phyloP scores from a whole-genome alignment of 2,113 vertebrate species.

The Piliocolobus tephrosceles region DNA sequence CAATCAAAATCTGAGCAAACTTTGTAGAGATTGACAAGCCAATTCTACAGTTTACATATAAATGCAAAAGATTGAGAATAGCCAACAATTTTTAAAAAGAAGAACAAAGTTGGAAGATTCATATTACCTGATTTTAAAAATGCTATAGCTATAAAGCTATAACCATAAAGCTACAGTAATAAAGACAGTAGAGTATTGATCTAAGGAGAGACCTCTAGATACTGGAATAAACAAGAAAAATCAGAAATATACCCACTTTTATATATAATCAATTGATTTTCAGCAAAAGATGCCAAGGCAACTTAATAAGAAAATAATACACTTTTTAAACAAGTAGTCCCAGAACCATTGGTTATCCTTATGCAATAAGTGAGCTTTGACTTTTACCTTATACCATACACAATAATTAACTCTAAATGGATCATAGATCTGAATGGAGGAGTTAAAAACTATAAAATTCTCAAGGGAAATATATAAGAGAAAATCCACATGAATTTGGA shows the following conservation, averaged over 20 bases:
- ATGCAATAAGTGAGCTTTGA: background rate
- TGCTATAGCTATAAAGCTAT: background rate
- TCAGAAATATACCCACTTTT: background rate
- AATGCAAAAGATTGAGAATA: background rate
- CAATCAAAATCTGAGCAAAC: background rate
- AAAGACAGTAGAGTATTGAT: background rate
- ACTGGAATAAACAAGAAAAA: background rate
- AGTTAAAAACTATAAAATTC: background rate
- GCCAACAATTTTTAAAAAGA: background rate
- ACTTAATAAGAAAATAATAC: background rate
- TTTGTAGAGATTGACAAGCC: background rate
- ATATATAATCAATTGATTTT: background rate
- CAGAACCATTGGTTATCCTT: background rate
- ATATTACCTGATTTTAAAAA: background rate
- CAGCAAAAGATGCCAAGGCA: background rate
- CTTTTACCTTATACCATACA: background rate
- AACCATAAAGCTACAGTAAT: background rate
- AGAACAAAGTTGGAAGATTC: background rate
- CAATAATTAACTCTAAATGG: background rate
- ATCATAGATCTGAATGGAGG: background rate
- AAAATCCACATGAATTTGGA: background rate
- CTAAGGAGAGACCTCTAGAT: background rate
- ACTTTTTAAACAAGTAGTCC: background rate
- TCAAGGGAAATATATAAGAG: background rate
- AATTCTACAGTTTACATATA: background rate